Conservation (phyloP, 1,140 invertebrate species). For the Diprion similis region DNA sequence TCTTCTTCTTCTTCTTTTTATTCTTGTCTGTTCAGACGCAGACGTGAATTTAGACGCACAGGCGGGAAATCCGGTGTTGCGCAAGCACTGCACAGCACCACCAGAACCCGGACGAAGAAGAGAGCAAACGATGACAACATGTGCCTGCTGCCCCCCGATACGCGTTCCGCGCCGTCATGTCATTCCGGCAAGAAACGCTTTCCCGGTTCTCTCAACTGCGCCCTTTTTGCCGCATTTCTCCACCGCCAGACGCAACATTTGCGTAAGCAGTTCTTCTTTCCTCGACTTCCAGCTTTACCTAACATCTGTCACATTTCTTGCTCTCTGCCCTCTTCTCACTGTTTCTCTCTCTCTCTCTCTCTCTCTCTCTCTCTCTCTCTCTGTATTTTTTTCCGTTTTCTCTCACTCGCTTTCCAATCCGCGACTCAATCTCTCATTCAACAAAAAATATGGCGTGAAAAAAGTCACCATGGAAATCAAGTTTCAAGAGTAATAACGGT, state of each 20-base stretch:
- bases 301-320: conserved; percentile 11
- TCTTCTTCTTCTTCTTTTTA: no score
- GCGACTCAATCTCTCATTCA: conserved; percentile 24
- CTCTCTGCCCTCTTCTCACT: conserved; percentile 8
- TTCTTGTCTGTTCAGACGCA: no score
- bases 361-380: background rate
- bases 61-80: conserved; percentile 9
- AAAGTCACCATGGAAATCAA: no score
- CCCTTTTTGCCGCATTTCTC: conserved; percentile 51
- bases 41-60: no score
- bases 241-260: conserved; percentile 23
- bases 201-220: conserved; percentile 20
- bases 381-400: background rate
- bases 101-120: conserved; percentile 9
- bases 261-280: conserved; percentile 23
- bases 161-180: conserved; percentile 31
- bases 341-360: conserved; percentile 20
- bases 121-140: background rate
- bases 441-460: background rate
- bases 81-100: conserved; percentile 9
- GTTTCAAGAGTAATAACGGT: no score
- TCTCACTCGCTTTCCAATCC: conserved; percentile 29
- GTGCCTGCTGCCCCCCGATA: conserved; percentile 36
- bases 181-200: conserved; percentile 18
- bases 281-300: conserved; percentile 1